These are phyloP conservation scores for Mythimna vitellina DNA, from an alignment of 2,888 invertebrate species.

Conservation along the genomic window DNA sequence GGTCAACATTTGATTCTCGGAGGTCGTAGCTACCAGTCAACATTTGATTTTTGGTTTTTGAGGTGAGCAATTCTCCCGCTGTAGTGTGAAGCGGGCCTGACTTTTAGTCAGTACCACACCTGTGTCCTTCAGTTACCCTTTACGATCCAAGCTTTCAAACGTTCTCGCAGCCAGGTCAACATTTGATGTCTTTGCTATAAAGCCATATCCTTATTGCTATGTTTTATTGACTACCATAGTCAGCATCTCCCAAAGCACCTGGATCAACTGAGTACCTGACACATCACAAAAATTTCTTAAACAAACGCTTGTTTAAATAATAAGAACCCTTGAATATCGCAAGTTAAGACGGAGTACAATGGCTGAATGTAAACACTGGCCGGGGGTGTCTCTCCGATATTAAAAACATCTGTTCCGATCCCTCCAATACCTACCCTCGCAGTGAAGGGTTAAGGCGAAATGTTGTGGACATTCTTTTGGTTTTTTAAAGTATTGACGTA, in stretches of 20 bases:
- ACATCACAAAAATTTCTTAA: constrained; percentile 37
- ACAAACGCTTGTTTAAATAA: constrained; percentile 45
- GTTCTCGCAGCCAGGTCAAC: no score
- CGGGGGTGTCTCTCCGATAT: constrained; percentile 79
- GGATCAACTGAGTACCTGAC: constrained; percentile 24
- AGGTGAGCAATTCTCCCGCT: no score
- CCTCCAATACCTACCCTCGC: constrained; percentile 74
- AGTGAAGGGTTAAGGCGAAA: constrained; percentile 75
- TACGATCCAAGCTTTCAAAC: no score
- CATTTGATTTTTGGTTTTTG: no score
- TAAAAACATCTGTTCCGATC: constrained; percentile 86
- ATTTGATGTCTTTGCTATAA: no score
- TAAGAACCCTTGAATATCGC: constrained; percentile 53
- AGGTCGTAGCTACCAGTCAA: no score
- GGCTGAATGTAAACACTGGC: constrained; percentile 73
- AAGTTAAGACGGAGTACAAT: constrained; percentile 62
- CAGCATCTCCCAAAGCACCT: not conserved
- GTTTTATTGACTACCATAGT: not conserved
- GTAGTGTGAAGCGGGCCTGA: no score
- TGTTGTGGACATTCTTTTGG: constrained; percentile 70
- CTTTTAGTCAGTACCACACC: no score
- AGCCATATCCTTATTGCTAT: not conserved
- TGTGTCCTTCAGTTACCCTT: no score
- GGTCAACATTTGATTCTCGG: no score
- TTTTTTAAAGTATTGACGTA: constrained; percentile 14